phyloP scores from a whole-genome alignment of 92 coral and sea anemone genomes.

The Porites divaricata region DNA sequence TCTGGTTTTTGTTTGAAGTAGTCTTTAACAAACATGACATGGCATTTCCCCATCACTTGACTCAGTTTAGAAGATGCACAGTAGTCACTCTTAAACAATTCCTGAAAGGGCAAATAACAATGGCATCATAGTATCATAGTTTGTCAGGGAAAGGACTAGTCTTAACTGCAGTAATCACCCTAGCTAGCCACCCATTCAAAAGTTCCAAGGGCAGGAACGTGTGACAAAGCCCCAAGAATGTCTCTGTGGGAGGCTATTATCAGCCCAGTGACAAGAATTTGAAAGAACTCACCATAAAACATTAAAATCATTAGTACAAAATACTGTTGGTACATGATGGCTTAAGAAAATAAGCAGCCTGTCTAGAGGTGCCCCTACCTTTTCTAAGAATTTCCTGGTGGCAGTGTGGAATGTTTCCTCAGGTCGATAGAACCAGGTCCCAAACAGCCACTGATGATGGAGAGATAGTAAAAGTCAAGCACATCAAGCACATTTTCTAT shows the following conservation, averaged over 20 bases:
- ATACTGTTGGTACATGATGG: no score
- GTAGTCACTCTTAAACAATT: slow-evolving; percentile 92
- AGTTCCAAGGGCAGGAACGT: no score
- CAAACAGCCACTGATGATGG: slow-evolving; percentile 78
- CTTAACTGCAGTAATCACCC: no score
- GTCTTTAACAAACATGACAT: slow-evolving; percentile 93
- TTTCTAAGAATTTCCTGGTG: slow-evolving; percentile 91
- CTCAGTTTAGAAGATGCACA: slow-evolving; percentile 75
- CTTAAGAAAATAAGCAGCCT: no score
- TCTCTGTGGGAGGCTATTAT: no score
- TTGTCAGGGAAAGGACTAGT: no score
- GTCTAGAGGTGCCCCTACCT: slow-evolving; percentile 46
- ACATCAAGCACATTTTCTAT: neutral
- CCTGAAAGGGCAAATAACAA: slow-evolving; percentile 54
- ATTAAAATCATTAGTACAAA: no score
- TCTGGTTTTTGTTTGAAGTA: slow-evolving; percentile 86
- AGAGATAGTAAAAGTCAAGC: neutral
- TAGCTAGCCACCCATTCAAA: no score
- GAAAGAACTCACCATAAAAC: no score
- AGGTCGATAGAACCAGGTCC: slow-evolving; percentile 93
- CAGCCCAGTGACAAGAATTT: no score
- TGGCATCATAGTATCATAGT: neutral
- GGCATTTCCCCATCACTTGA: slow-evolving; percentile 88
- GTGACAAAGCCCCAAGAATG: no score
- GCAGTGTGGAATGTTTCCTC: slow-evolving; percentile 88